These are phyloP conservation scores for Cylindroiulus punctatus DNA, from an alignment of 2,888 invertebrate species.

Conservation along the genomic window DNA sequence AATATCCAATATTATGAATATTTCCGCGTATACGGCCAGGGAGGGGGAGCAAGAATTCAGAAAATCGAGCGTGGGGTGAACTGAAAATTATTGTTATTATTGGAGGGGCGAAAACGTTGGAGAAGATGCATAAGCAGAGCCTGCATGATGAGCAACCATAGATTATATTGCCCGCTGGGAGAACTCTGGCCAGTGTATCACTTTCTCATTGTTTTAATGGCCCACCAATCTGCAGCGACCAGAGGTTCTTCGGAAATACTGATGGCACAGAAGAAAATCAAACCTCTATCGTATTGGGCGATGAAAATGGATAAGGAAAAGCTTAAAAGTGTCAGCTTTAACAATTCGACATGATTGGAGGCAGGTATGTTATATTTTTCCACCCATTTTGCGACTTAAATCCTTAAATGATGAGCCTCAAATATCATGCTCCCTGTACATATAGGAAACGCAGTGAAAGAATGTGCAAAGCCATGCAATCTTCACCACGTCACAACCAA, in stretches of 20 bases:
- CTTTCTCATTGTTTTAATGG: slow-evolving; percentile 37
- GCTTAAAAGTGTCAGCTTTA: too few species aligned
- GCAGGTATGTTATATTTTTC: too few species aligned
- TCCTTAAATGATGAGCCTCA: too few species aligned
- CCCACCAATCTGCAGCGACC: background rate
- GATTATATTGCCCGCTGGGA: slow-evolving; percentile 7
- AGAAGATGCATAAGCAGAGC: background rate
- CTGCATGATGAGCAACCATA: background rate
- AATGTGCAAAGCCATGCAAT: too few species aligned
- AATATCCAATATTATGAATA: slow-evolving; percentile 17
- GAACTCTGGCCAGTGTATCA: slow-evolving; percentile 2
- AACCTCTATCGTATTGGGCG: background rate
- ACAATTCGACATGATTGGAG: too few species aligned
- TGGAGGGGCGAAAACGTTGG: slow-evolving; percentile 1
- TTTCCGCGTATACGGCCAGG: background rate
- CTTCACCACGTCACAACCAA: too few species aligned
- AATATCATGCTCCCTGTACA: too few species aligned
- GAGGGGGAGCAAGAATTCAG: slow-evolving; percentile 3
- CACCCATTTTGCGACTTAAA: too few species aligned
- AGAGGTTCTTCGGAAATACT: slow-evolving; percentile 11
- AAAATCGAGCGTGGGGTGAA: slow-evolving; percentile 26
- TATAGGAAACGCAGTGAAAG: too few species aligned
- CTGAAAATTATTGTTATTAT: slow-evolving; percentile 37
- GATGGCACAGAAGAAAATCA: background rate
- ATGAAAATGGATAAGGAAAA: background rate